Conservation (phyloP, 2,888 invertebrate genomes). For the Agonopterix heracliana region DNA sequence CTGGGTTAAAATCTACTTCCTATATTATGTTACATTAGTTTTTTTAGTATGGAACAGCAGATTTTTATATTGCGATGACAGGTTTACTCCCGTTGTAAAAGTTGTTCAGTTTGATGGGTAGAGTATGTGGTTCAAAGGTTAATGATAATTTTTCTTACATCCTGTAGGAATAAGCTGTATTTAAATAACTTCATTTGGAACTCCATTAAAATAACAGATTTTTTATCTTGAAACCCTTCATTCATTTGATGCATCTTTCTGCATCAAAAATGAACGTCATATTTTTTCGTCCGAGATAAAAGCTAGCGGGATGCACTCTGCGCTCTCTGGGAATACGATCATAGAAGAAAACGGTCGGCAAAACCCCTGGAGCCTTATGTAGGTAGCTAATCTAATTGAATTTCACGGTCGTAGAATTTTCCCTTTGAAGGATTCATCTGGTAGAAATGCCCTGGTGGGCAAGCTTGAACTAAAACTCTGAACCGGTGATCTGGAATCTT, state of each 20-base stretch:
- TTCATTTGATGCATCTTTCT: too few species aligned
- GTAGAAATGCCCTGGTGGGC: slow-evolving; percentile 34
- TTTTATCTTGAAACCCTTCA: too few species aligned
- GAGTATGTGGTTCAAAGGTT: too few species aligned
- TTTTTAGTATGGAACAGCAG: too few species aligned
- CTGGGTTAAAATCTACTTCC: too few species aligned
- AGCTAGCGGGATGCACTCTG: slow-evolving; percentile 8
- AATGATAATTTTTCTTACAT: too few species aligned
- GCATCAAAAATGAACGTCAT: background rate
- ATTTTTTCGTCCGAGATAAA: slow-evolving; percentile 10
- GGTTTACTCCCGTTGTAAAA: too few species aligned
- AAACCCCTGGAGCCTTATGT: slow-evolving; percentile 15
- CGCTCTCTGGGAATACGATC: background rate
- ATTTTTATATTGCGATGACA: too few species aligned
- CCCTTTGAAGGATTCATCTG: slow-evolving; percentile 49
- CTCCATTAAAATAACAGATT: background rate
- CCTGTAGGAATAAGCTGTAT: too few species aligned
- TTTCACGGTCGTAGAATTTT: slow-evolving; percentile 44
- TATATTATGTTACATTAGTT: too few species aligned
- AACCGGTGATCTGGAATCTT: slow-evolving; percentile 37
- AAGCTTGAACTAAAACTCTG: slow-evolving; percentile 33
- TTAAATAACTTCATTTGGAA: too few species aligned
- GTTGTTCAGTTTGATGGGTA: too few species aligned
- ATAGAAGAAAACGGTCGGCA: slow-evolving; percentile 1
- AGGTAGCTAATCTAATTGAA: slow-evolving; percentile 45